These are phyloP conservation scores for Andrena bicolor DNA, from an alignment of 2,888 invertebrate species.

Conservation along the genomic window DNA sequence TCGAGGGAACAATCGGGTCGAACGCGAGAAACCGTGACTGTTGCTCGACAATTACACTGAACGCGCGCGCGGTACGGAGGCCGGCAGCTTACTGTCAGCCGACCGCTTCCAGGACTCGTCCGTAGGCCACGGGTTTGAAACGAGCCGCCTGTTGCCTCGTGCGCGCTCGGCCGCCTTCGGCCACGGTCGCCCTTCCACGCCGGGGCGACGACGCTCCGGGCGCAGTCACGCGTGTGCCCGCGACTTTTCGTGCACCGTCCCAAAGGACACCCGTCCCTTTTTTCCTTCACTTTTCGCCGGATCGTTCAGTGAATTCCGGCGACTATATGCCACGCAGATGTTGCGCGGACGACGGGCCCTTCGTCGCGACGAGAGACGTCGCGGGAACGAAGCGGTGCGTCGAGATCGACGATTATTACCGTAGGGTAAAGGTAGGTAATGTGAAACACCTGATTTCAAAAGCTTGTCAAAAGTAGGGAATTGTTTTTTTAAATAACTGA, in stretches of 20 bases:
- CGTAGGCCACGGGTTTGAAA: slow-evolving; percentile 66
- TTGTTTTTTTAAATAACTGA: no score
- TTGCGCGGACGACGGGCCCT: not conserved
- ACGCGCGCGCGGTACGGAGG: slow-evolving; percentile 61
- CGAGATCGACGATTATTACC: not conserved
- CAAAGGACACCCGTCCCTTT: not conserved
- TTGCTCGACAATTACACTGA: not conserved
- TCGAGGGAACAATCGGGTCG: no score
- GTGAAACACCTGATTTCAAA: not conserved
- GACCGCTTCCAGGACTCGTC: slow-evolving; percentile 41
- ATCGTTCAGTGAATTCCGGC: not conserved
- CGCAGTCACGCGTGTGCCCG: not conserved
- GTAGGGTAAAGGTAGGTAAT: not conserved
- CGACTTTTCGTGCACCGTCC: not conserved
- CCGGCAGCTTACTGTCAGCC: slow-evolving; percentile 76
- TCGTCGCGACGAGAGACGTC: not conserved
- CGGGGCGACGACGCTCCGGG: slow-evolving; percentile 26
- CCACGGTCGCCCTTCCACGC: slow-evolving; percentile 28
- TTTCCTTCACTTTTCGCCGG: not conserved
- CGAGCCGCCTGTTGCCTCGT: slow-evolving; percentile 78
- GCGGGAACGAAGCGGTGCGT: not conserved
- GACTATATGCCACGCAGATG: slow-evolving; percentile 14
- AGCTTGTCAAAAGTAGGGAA: no score
- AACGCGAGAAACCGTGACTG: no score
- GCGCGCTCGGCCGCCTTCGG: slow-evolving; percentile 64